Evolutionary conservation across 2,888 invertebrate genomes (phyloP).

Genomic region (Yponomeuta cagnagella): DNA sequence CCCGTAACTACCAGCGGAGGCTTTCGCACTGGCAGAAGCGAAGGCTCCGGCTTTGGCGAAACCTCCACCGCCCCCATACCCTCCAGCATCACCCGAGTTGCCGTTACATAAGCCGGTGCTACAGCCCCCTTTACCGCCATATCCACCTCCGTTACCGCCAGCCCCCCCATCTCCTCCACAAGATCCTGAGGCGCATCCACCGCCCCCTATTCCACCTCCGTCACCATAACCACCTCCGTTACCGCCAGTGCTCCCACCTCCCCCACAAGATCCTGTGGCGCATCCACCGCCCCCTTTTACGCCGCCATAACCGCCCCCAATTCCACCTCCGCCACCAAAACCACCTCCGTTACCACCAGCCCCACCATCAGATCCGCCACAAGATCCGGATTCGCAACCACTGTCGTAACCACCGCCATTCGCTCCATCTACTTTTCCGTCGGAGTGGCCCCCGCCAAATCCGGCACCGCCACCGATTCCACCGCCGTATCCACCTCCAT

Average conservation of each 20-base stretch:
- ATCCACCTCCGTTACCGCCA: neutral
- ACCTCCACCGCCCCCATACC: neutral
- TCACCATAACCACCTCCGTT: conserved; percentile 9
- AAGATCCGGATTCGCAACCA: neutral
- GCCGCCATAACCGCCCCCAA: neutral
- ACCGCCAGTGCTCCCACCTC: conserved; percentile 13
- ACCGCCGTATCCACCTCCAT: conserved; percentile 9
- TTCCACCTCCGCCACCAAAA: neutral
- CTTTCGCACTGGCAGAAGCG: conserved; percentile 5
- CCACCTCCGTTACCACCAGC: neutral
- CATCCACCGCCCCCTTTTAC: neutral
- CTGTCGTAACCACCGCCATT: neutral
- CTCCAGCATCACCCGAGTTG: neutral
- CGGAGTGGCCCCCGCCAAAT: too few relatives aligned
- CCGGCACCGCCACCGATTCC: neutral
- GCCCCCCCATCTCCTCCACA: neutral
- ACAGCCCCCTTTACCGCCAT: neutral
- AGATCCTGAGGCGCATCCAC: neutral
- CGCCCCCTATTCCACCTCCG: neutral
- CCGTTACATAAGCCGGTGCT: neutral
- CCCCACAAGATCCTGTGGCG: conserved; percentile 8
- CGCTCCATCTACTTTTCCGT: neutral
- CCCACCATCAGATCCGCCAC: neutral
- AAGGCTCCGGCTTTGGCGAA: neutral
- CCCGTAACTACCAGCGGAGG: conserved; percentile 1